These are phyloP conservation scores for Motacilla alba DNA, from an alignment of 2,113 vertebrate species.

Conservation along the genomic window DNA sequence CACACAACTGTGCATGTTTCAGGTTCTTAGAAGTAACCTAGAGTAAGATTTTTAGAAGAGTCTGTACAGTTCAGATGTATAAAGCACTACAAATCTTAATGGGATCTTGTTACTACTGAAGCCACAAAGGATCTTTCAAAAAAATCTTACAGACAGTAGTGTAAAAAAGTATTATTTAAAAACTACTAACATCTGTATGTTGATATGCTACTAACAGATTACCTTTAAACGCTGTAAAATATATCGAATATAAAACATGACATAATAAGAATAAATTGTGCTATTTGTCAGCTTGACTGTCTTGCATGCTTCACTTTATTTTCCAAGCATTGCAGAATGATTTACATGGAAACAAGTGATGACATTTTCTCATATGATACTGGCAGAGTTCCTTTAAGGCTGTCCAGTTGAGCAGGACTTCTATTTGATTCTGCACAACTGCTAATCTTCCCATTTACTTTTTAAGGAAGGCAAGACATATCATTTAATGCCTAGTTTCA, in stretches of 20 bases:
- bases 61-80: not conserved
- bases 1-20: not conserved
- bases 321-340: not conserved
- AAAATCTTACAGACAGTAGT: not conserved
- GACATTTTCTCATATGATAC: not conserved
- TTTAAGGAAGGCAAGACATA: not conserved
- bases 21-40: not conserved
- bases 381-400: not conserved
- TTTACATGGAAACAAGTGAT: not conserved
- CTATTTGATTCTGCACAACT: not conserved
- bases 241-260: not conserved
- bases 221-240: not conserved
- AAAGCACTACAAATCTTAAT: not conserved
- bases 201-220: not conserved
- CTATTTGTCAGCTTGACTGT: not conserved
- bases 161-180: not conserved
- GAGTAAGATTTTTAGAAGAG: not conserved
- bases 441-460: not conserved
- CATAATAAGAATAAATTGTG: not conserved
- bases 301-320: not conserved
- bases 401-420: not conserved
- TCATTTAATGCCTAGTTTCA: not conserved
- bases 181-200: not conserved
- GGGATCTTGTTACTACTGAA: not conserved
- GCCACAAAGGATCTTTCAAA: not conserved